Evolutionary conservation across 1,140 invertebrate species (phyloP), one percentile per base, ranked within the genome.

Genomic region (Diprion similis): DNA sequence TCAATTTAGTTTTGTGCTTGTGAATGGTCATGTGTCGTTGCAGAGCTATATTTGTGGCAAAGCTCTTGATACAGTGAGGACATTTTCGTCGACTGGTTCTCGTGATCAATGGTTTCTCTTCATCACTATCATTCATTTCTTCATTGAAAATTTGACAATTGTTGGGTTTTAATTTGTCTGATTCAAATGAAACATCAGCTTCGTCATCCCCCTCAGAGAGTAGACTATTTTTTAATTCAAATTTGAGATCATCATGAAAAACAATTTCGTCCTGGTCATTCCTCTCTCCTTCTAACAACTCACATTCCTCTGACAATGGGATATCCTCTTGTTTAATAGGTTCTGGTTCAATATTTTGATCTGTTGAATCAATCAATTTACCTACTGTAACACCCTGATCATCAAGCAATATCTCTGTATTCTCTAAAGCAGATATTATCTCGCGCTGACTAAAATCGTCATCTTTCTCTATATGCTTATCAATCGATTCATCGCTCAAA

Each of bases 81-180:
- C 84, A 85, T 45, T 80, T 84, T 46, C 80, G 76, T 76, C 81
- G 78, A 48, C 65, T 74, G 11, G 83, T 82, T 71, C 83, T 78
- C 8, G 69, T 71, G 75, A 82, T 84, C 13, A 84, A 72, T 8
- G 83, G 81, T 68, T 79, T 85, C 37, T 82, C 83, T 17, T 85
- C 83, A n/a, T 85, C 80, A 24, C 78, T 80, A 19, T 79, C 75
- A 69, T 78, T 78, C 47, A 46, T 72, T 15, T 78, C 71, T 59
- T 17, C 51, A 13, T 13, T 6, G 9, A 17, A 59, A 17, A 17
- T 17, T 59, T 59, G 7, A 13, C n/a, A 15, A 59, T 13, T 13
- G n/a, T 13, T 59, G n/a, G 11, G 11, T 17, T 59, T 59, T 17
- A 59, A 17, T 17, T 59, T 17, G 9, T 0, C n/a, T 6, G 51